Evolutionary conservation across 35 echinoderm and acorn worm genomes (phyloP), one percentile per base, ranked within the genome.

Genomic region (Patiria miniata): DNA sequence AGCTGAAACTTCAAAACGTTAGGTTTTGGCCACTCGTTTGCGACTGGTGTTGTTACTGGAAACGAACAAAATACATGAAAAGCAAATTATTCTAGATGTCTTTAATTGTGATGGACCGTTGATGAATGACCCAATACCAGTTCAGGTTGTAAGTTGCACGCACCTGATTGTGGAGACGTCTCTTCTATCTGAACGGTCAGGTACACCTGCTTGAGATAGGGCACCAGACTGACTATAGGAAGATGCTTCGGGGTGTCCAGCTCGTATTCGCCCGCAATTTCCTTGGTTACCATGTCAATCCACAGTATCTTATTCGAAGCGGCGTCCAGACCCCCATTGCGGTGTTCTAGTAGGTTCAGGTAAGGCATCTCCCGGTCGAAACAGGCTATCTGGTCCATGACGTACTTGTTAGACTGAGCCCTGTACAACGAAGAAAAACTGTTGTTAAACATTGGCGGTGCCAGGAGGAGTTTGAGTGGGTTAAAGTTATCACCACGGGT

Each of bases 281-380:
- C 88, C 50, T 58, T 85, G 23, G 79, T 81, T 19, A 83, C 34
- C 50, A 97, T 53, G 53, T 97, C 88, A 38, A 97, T 93, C 91
- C 91, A 93, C 0, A 97, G 53, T 4, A 97, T 93, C 52, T 93
- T 97, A 59, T 97, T 97, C 1, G 95, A 87, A 8, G 33, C 84
- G 34, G 73, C 83, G 39, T 88, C 85, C 6, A 91, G 54, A 47
- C 78, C 84, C 0, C 95, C 95, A 61, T 93, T 97, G 12, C 85
- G 87, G 58, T 97, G 95, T 50, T 97, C 95, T 0, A 97, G 52
- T 0, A 97, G 84, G 81, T 87, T 90, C 12, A 89, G 8, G 39
- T 97, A 97, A 1, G 91, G 95, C 59, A 93, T 90, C 39, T 93
- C 85, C n/a, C 91, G 84, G 51, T 88, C 93, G 79, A 87, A 91